These are phyloP conservation scores for Schizopygopsis pylzovi DNA, from an alignment of 2,797 vertebrate species.

Conservation along the genomic window DNA sequence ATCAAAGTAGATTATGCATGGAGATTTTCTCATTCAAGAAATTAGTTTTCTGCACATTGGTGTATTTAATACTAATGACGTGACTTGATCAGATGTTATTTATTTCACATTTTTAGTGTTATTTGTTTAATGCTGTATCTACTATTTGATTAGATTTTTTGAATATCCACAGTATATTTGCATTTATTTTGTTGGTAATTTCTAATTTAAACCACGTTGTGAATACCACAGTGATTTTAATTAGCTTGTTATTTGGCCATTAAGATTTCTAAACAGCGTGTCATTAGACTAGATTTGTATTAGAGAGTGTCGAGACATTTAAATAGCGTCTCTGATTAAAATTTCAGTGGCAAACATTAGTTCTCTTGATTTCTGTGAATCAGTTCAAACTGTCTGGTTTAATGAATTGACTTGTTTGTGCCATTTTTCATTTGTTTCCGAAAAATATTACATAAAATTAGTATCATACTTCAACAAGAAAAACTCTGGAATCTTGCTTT, in stretches of 20 bases:
- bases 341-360: background rate
- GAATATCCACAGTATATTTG: background rate
- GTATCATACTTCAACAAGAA: background rate
- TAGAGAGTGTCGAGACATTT: background rate
- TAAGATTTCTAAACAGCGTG: background rate
- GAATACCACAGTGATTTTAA: background rate
- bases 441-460: background rate
- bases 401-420: background rate
- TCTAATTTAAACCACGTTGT: background rate
- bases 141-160: background rate
- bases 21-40: background rate
- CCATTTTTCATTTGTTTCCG: background rate
- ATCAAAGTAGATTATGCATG: background rate
- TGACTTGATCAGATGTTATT: background rate
- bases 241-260: slow-evolving; percentile 1
- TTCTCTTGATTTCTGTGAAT: background rate
- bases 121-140: background rate
- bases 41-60: background rate
- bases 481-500: background rate
- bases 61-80: background rate
- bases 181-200: background rate
- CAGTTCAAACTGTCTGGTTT: background rate
- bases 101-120: background rate
- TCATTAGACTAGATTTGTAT: background rate
- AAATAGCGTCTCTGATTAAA: background rate